Conservation (phyloP, 2,113 vertebrate species). For the Glaucidium brasilianum region DNA sequence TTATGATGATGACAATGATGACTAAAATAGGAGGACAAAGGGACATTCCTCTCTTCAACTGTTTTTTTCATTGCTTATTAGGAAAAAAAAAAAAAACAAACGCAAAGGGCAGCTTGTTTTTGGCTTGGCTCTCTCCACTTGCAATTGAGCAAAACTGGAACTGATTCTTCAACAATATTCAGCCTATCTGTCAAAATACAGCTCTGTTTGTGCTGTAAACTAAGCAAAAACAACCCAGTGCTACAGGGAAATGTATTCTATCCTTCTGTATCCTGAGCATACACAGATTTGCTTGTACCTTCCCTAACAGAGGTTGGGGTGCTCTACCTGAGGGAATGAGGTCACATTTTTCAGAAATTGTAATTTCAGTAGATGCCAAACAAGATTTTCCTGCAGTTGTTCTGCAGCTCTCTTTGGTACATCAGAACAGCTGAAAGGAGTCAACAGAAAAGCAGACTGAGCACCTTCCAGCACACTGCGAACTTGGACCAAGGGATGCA, state of each 20-base stretch:
- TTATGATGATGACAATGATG: neutral
- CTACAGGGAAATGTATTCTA: neutral
- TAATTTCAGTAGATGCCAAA: slow-evolving; percentile 3
- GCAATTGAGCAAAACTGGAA: slow-evolving; percentile 14
- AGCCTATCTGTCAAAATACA: neutral
- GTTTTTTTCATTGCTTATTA: neutral
- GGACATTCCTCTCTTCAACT: neutral
- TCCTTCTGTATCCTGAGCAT: neutral
- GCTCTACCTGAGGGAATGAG: neutral
- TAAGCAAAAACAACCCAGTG: neutral
- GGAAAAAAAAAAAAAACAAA: neutral
- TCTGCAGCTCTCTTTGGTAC: neutral
- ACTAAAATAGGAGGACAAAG: neutral
- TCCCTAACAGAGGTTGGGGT: neutral
- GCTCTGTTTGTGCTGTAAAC: neutral
- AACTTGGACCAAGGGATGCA: neutral
- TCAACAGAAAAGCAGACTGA: neutral
- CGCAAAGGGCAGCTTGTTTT: neutral
- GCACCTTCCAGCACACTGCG: neutral
- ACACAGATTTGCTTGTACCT: neutral
- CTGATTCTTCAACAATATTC: neutral
- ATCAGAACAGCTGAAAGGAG: neutral
- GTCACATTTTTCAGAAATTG: neutral
- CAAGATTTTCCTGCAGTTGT: neutral
- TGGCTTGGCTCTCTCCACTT: neutral